Evolutionary conservation across 2,113 vertebrate genomes (phyloP), one percentile per base, ranked within the genome.

Genomic region (Ploceus nigricollis): DNA sequence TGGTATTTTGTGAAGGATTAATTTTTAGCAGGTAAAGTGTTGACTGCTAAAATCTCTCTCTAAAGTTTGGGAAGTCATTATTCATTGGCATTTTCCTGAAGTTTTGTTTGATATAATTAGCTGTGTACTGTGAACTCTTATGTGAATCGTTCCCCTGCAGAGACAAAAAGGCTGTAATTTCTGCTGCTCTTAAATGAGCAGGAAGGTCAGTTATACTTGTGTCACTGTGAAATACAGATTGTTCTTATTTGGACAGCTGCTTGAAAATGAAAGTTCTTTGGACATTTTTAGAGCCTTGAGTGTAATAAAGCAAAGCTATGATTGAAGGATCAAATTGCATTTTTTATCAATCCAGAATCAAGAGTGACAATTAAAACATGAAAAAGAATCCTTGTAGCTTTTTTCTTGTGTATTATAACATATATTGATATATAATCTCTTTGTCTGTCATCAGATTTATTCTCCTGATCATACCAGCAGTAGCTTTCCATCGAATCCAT

Each of bases 391-490:
- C 81, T 76, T 97, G 93, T 96, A 93, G 93, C 94, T 63, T 48
- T 85, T 96, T 71, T 72, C 16, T 47, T 77, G 6, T 86, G 44
- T 56, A 20, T 87, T 89, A 23, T 90, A 44, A 61, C 76, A 61
- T 87, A 42, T 96, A 68, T 71, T 97, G 80, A 97, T 89, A 66
- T 10, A 13, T 54, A 15, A 64, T 66, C 75, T 90, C 81, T 58
- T 95, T 27, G 48, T 95, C 82, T 97, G 76, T 97, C 96, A 27
- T 71, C 97, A 99, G 99, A 99, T 99, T 98, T 99, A 99, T 98
- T 99, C 99, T 96, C 99, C 99, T 97, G 99, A 99, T 97, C 99
- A 99, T 96, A 99, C 99, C 94, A 99, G 99, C 98, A 99, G 99
- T 97, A 99, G 99, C 98, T 99, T 99, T 94, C 99, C 99, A 89